Conservation (phyloP, 2,113 vertebrate species). For the Engystomops pustulosus region DNA sequence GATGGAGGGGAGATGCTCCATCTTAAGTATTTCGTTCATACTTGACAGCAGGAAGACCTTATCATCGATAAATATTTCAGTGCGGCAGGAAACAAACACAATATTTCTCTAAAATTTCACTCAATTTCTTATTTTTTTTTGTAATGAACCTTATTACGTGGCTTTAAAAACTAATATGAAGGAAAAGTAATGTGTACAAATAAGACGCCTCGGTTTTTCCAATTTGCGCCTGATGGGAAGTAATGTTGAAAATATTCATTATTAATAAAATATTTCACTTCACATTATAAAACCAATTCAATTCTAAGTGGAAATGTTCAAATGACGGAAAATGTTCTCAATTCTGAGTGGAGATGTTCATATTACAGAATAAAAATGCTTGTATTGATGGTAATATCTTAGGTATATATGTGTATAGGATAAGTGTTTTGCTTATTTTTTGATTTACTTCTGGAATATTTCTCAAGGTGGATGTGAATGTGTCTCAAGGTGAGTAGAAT, state of each 20-base stretch:
- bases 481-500: not conserved
- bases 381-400: not conserved
- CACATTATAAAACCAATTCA: not conserved
- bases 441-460: not conserved
- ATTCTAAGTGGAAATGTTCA: not conserved
- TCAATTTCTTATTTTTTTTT: not conserved
- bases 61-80: conserved; percentile 23
- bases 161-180: not conserved
- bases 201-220: not conserved
- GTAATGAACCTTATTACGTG: not conserved
- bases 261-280: conserved; percentile 4
- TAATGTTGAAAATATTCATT: not conserved
- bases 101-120: not conserved
- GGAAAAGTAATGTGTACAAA: not conserved
- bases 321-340: not conserved
- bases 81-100: not conserved
- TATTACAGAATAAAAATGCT: too few relatives aligned
- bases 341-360: not conserved
- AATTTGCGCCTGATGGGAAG: not conserved
- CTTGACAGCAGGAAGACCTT: conserved; percentile 25
- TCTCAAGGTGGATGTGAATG: not conserved
- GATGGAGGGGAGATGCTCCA: not conserved
- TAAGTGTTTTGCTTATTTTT: not conserved
- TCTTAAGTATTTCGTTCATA: conserved; percentile 6
- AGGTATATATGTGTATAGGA: not conserved